phyloP scores from a whole-genome alignment of 2,797 vertebrate genomes.

The Gallinago nigripennis region DNA sequence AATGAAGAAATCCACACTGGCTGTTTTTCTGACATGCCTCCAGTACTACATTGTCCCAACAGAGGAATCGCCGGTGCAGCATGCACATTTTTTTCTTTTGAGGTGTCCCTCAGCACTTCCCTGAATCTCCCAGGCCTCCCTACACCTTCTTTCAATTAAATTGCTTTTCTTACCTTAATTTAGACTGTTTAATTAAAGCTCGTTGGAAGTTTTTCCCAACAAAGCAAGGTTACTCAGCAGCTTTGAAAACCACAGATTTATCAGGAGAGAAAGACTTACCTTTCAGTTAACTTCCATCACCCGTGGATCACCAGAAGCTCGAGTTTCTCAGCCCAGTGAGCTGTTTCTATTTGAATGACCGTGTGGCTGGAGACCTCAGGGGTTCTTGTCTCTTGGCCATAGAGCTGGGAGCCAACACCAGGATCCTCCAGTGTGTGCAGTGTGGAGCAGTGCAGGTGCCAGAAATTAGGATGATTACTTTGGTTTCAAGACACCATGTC shows the following conservation, averaged over 20 bases:
- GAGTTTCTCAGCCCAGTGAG: not conserved
- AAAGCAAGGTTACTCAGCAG: constrained; percentile 2
- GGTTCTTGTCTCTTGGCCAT: not conserved
- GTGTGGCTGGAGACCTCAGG: not conserved
- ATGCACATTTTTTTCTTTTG: not conserved
- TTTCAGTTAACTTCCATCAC: constrained; percentile 44
- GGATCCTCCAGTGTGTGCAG: not conserved
- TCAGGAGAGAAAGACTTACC: constrained; percentile 10
- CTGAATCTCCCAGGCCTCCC: not conserved
- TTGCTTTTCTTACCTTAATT: constrained; percentile 17
- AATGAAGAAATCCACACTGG: not conserved
- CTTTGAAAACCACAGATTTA: constrained; percentile 32
- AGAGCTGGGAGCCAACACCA: not conserved
- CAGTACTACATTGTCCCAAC: not conserved
- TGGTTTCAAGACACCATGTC: not conserved
- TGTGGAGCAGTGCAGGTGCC: not conserved
- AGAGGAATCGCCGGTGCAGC: not conserved
- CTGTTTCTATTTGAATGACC: not conserved
- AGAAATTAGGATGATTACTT: not conserved
- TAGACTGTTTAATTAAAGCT: constrained; percentile 18
- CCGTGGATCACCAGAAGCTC: not conserved
- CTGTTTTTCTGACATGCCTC: not conserved
- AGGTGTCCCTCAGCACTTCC: not conserved
- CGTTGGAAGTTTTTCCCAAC: not conserved
- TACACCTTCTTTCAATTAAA: constrained; percentile 1